Percentiles rank a stretch among this genome's conserved stretches.
phyloP scores from a whole-genome alignment of 2,888 invertebrate species.

The Drosophila subsilvestris region DNA sequence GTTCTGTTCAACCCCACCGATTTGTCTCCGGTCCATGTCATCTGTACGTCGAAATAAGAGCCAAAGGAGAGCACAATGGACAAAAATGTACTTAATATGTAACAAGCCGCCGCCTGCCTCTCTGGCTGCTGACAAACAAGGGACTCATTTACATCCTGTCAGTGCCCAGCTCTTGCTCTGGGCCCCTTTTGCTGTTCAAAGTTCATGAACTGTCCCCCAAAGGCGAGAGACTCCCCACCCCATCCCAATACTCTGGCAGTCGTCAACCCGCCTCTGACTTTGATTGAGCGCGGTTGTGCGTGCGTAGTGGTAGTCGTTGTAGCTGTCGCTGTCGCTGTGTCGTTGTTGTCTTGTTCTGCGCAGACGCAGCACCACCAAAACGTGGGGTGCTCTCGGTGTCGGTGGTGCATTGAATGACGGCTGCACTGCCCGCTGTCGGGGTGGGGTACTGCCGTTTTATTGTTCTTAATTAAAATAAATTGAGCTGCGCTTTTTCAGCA shows the following conservation, averaged over 20 bases:
- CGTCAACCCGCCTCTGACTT: conserved; percentile 64
- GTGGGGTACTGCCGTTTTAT: conserved; percentile 65
- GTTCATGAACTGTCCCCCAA: conserved; percentile 67
- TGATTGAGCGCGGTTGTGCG: conserved; percentile 73
- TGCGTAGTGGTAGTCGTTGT: conserved; percentile 35
- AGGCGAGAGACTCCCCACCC: conserved; percentile 6
- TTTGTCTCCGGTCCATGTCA: conserved; percentile 12
- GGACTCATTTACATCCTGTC: conserved; percentile 71
- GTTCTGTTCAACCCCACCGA: conserved; percentile 5
- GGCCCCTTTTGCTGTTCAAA: conserved; percentile 48
- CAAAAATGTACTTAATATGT: conserved; percentile 53
- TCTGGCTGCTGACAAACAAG: conserved; percentile 72
- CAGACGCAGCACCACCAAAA: conserved; percentile 51
- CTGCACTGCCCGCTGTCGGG: conserved; percentile 13
- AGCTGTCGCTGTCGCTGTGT: conserved; percentile 7
- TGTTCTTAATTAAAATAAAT: conserved; percentile 83
- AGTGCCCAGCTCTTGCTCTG: conserved; percentile 13
- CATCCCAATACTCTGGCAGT: conserved; percentile 1
- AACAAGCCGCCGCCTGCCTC: conserved; percentile 56
- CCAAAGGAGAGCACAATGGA: conserved; percentile 22
- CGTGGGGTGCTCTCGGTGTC: conserved; percentile 4
- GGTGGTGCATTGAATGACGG: conserved; percentile 58
- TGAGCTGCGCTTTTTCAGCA: conserved; percentile 82
- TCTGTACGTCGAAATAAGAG: background rate
- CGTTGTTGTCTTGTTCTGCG: conserved; percentile 44